phyloP scores from a whole-genome alignment of 2,888 invertebrate species.

The Lomographa bimaculata region DNA sequence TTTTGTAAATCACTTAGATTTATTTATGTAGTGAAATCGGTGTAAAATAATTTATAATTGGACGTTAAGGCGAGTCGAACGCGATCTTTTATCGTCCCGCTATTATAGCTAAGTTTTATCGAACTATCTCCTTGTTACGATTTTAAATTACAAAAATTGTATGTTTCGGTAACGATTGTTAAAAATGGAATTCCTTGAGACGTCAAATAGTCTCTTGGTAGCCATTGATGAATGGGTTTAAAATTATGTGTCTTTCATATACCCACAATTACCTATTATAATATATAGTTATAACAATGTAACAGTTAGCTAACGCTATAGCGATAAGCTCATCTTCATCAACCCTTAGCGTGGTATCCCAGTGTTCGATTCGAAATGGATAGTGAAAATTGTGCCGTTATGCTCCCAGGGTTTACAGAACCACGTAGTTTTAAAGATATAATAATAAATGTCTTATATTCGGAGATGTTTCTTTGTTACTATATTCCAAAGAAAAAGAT shows the following conservation, averaged over 20 bases:
- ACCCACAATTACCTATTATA: slow-evolving; percentile 25
- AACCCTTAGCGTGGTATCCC: slow-evolving; percentile 30
- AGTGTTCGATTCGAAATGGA: slow-evolving; percentile 7
- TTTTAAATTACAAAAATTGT: slow-evolving; percentile 39
- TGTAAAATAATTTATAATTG: slow-evolving; percentile 16
- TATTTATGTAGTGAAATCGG: slow-evolving; percentile 8
- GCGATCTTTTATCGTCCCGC: slow-evolving; percentile 40
- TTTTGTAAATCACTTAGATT: slow-evolving; percentile 15
- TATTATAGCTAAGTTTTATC: slow-evolving; percentile 41
- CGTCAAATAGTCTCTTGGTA: too few relatives aligned
- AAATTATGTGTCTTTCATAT: slow-evolving; percentile 40
- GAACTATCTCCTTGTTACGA: slow-evolving; percentile 38
- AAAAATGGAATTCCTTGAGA: too few relatives aligned
- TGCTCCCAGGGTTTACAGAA: slow-evolving; percentile 2
- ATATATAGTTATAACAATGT: slow-evolving; percentile 38
- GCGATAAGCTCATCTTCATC: slow-evolving; percentile 29
- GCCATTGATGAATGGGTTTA: slow-evolving; percentile 36
- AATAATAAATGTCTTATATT: too few relatives aligned
- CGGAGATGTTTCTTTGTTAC: too few relatives aligned
- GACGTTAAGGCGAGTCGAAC: slow-evolving; percentile 26
- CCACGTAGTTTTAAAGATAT: background rate
- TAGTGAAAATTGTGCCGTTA: slow-evolving; percentile 8
- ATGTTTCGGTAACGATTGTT: slow-evolving; percentile 36
- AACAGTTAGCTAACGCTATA: slow-evolving; percentile 40
- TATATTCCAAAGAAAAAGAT: too few relatives aligned